A percentile compares a stretch with the other conserved stretches of the same genome.
Conservation (phyloP, 30 jellyfish, hydroid and myxozoan species). For the Pelagia noctiluca region DNA sequence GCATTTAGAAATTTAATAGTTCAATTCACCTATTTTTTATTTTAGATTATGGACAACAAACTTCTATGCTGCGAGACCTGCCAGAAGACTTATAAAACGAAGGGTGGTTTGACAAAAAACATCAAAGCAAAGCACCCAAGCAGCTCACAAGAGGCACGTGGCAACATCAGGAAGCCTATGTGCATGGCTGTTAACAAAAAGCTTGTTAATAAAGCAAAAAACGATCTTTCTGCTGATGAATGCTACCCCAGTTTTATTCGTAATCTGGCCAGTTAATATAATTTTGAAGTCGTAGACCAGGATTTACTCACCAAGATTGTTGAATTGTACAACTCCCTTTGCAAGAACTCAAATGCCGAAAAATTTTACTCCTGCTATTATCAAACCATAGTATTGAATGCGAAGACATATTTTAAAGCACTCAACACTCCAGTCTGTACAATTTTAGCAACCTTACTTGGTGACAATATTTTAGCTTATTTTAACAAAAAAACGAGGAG, state of each 20-base stretch:
- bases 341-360: neutral
- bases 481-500: conserved; percentile 21
- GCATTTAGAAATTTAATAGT: neutral
- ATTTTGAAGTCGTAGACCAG: neutral
- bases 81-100: conserved; percentile 3
- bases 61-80: conserved; percentile 5
- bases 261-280: neutral
- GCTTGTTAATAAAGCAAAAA: neutral
- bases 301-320: conserved; percentile 16
- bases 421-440: conserved; percentile 35
- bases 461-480: conserved; percentile 27
- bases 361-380: conserved; percentile 1
- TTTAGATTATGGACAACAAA: neutral
- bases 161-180: conserved; percentile 4
- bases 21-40: neutral
- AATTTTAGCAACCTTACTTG: conserved; percentile 28
- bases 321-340: conserved; percentile 23
- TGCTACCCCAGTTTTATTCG: conserved; percentile 2
- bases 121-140: conserved; percentile 6
- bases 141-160: conserved; percentile 1
- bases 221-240: conserved; percentile 2
- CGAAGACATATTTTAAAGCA: conserved; percentile 11
- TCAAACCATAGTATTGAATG: conserved; percentile 9
- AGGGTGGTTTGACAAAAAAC: conserved; percentile 2
- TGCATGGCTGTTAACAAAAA: neutral